These are phyloP conservation scores for Ardeotis arabs DNA, from an alignment of 2,113 vertebrate genomes.

Conservation along the genomic window DNA sequence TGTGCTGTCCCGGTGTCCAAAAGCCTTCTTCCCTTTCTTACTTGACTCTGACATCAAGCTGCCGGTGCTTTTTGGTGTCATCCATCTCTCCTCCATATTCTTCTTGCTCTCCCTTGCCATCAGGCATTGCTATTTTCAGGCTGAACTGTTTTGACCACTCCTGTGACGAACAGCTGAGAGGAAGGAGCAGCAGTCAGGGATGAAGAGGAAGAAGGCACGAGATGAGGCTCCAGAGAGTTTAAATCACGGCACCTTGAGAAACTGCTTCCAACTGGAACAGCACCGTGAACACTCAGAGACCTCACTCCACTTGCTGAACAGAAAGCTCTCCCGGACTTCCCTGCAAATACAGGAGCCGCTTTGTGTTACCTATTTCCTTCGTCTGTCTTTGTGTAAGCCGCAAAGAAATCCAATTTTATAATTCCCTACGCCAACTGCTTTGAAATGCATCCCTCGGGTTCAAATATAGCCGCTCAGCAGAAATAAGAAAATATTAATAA, in stretches of 20 bases:
- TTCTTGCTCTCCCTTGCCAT: neutral
- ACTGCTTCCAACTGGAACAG: neutral
- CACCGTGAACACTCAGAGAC: neutral
- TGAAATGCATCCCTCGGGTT: neutral
- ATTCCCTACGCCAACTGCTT: neutral
- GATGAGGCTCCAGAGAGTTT: neutral
- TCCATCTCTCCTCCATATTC: neutral
- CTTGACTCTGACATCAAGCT: neutral
- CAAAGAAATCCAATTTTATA: neutral
- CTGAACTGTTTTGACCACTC: neutral
- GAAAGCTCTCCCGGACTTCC: neutral
- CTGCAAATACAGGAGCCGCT: neutral
- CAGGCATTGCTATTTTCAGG: rapidly evolving
- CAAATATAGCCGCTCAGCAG: neutral
- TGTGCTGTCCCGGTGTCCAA: neutral
- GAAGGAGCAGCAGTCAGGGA: neutral
- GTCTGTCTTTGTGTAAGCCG: neutral
- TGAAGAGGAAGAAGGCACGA: neutral
- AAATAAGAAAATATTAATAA: neutral
- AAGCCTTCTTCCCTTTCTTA: neutral
- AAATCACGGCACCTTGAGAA: neutral
- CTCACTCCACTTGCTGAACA: neutral
- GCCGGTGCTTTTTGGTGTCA: neutral
- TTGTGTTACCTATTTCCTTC: neutral
- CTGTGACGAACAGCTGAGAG: neutral